Evolutionary conservation across 2,888 invertebrate species (phyloP).

Genomic region (Acleris cristana): DNA sequence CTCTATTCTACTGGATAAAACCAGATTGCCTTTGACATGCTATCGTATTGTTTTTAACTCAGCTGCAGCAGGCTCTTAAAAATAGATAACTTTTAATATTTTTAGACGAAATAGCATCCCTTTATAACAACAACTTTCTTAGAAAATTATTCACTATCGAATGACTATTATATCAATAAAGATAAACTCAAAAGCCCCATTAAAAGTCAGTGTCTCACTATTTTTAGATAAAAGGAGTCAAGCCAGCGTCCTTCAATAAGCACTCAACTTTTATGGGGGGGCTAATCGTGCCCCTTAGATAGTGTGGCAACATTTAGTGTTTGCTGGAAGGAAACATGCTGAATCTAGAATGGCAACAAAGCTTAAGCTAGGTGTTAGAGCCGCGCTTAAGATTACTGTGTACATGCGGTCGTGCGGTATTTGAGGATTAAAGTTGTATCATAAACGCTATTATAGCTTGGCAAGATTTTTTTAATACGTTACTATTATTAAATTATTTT

Average conservation of each 20-base stretch:
- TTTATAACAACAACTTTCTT: not conserved
- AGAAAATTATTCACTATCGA: not conserved
- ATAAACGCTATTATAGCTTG: no score
- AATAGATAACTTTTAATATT: no score
- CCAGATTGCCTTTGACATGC: no score
- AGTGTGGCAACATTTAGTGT: slow-evolving; percentile 5
- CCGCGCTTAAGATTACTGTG: not conserved
- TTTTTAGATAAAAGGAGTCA: not conserved
- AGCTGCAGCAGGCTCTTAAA: no score
- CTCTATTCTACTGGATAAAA: no score
- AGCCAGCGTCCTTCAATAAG: slow-evolving; percentile 16
- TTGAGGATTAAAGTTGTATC: no score
- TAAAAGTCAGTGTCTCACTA: slow-evolving; percentile 4
- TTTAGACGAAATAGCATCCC: not conserved
- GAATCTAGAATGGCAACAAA: not conserved
- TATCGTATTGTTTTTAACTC: no score
- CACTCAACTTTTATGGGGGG: slow-evolving; percentile 18
- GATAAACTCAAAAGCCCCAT: slow-evolving; percentile 17
- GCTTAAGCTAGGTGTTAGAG: not conserved
- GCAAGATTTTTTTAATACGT: no score
- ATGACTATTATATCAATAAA: slow-evolving; percentile 12
- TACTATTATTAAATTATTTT: no score
- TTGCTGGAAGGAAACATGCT: slow-evolving; percentile 6
- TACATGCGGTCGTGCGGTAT: no score
- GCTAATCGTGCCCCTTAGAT: slow-evolving; percentile 7